phyloP scores from a whole-genome alignment of 2,888 invertebrate species.

The Aplocera efformata region DNA sequence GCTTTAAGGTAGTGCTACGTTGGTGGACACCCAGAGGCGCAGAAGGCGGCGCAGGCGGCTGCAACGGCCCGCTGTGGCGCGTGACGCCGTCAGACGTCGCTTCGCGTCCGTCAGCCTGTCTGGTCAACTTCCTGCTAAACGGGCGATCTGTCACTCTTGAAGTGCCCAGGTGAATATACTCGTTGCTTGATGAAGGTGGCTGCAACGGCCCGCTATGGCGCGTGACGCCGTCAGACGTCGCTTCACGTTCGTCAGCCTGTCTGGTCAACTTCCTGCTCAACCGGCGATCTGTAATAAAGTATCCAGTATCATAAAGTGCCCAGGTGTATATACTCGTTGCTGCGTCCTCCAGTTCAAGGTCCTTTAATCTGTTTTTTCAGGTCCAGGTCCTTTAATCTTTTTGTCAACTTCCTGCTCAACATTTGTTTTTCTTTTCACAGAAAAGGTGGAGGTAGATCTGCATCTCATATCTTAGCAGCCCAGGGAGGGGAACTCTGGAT shows the following conservation, averaged over 20 bases:
- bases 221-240: slow-evolving; percentile 97
- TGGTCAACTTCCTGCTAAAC: slow-evolving; percentile 97
- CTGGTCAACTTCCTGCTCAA: slow-evolving; percentile 98
- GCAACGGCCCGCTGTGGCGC: slow-evolving; percentile 92
- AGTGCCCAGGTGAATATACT: slow-evolving; percentile 83
- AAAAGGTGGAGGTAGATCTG: slow-evolving; percentile 91
- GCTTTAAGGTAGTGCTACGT: slow-evolving; percentile 89
- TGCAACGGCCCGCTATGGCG: slow-evolving; percentile 92
- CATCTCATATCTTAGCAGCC: slow-evolving; percentile 95
- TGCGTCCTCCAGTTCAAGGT: too few relatives aligned
- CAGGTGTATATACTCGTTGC: too few relatives aligned
- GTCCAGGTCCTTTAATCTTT: too few relatives aligned
- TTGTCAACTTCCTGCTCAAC: too few relatives aligned
- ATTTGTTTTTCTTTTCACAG: too few relatives aligned
- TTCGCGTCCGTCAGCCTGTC: slow-evolving; percentile 96
- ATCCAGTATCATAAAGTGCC: slow-evolving; percentile 96
- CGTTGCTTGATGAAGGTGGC: slow-evolving; percentile 81
- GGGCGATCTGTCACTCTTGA: slow-evolving; percentile 96
- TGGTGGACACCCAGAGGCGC: slow-evolving; percentile 98
- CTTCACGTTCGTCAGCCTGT: slow-evolving; percentile 97
- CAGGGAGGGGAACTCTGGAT: slow-evolving; percentile 98
- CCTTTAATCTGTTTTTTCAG: too few relatives aligned
- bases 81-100: slow-evolving; percentile 98
- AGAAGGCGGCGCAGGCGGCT: slow-evolving; percentile 88
- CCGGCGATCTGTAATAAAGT: slow-evolving; percentile 95